A percentile compares a stretch with the other conserved stretches of the same genome.
phyloP scores from a whole-genome alignment of 1,140 invertebrate genomes.

The Cydia strobilella region DNA sequence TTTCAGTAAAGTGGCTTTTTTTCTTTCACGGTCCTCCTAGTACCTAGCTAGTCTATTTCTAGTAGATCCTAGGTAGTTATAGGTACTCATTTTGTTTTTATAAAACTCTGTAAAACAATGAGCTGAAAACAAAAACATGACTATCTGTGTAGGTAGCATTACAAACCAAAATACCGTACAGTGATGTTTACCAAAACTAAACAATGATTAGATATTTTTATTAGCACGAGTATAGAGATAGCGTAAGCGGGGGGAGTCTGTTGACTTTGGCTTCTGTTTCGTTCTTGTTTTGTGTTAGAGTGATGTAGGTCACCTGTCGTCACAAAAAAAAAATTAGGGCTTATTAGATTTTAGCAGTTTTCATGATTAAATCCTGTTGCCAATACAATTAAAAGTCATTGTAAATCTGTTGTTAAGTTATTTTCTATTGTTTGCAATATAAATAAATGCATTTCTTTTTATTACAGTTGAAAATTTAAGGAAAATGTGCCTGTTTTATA shows the following conservation, averaged over 20 bases:
- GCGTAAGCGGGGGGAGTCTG: conserved; percentile 37
- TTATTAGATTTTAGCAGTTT: neutral
- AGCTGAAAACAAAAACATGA: neutral
- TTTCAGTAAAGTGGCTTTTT: too few species aligned
- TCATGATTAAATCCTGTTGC: neutral
- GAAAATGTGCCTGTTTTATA: neutral
- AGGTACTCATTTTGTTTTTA: neutral
- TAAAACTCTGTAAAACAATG: neutral
- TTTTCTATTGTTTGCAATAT: too few species aligned
- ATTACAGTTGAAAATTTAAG: neutral
- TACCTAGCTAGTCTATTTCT: too few species aligned
- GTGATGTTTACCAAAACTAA: conserved; percentile 28
- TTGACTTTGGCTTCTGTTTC: conserved; percentile 43
- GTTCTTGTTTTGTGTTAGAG: conserved; percentile 33
- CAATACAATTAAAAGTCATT: neutral
- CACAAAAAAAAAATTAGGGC: neutral
- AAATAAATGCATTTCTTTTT: too few species aligned
- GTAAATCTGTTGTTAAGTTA: too few species aligned
- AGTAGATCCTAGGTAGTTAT: neutral
- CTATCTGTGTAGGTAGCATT: neutral
- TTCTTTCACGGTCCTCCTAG: too few species aligned
- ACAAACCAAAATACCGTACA: conserved; percentile 1
- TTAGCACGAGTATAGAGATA: conserved; percentile 32
- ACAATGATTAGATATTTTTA: conserved; percentile 33
- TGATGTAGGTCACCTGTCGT: neutral